phyloP scores from a whole-genome alignment of 1,140 invertebrate genomes.

The Alviniconcha marisindica region DNA sequence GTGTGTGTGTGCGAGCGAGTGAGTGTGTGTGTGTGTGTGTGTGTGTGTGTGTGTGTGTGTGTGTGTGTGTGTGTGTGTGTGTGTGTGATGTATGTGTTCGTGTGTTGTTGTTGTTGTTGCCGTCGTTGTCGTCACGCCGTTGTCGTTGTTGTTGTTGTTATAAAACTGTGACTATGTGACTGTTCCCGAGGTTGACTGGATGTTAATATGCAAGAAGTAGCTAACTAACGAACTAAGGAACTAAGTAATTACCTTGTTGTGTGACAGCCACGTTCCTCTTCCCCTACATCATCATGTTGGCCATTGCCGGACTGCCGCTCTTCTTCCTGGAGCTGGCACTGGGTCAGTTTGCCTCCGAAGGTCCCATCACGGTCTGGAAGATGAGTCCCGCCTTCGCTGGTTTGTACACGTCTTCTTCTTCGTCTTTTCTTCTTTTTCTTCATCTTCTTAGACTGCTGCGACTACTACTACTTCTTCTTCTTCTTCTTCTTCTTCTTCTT shows the following conservation, averaged over 20 bases:
- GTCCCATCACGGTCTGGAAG: conserved; percentile 74
- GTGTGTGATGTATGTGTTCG: background rate
- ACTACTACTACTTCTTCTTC: background rate
- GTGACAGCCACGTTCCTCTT: conserved; percentile 78
- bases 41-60: background rate
- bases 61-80: background rate
- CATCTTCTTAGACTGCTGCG: background rate
- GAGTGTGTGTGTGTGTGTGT: background rate
- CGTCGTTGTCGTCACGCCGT: background rate
- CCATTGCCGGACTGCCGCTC: conserved; percentile 78
- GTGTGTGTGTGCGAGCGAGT: background rate
- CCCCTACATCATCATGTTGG: conserved; percentile 79
- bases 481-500: background rate
- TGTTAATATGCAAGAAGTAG: background rate
- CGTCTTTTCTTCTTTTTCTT: background rate
- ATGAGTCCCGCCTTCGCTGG: conserved; percentile 75
- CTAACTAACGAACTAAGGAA: too few relatives aligned
- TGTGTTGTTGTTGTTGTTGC: background rate
- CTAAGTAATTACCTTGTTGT: background rate
- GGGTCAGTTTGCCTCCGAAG: conserved; percentile 76
- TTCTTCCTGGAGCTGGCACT: conserved; percentile 77
- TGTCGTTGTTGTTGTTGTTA: background rate
- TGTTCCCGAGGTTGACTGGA: background rate
- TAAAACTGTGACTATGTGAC: background rate
- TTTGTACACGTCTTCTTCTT: too few relatives aligned